Evolutionary conservation across 1,140 invertebrate species (phyloP), one percentile per base, ranked within the genome.

Genomic region (Drosophila arizonae): DNA sequence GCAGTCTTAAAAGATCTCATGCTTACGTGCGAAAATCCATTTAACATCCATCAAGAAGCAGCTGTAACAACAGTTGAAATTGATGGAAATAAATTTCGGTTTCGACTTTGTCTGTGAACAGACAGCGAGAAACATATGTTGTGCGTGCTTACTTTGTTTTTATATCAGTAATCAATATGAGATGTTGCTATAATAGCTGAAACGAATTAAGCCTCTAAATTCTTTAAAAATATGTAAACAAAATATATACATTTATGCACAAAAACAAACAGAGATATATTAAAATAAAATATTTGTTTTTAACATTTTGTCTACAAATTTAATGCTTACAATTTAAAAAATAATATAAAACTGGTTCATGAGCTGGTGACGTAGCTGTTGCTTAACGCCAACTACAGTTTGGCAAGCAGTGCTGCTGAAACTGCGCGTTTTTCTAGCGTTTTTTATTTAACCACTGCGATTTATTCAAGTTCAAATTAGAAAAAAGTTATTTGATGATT

Each of bases 1-100:
- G 13, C 58, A 51, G 33, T 45, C 70, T 71, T 50, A 68, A 63
- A 55, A 45, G 21, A 33, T 36, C 17, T 36, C 1, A 36, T 21
- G 33, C 24, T 24, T 11, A 46, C 36, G 55, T 43, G 50, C 61
- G 54, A 51, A 51, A 61, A 15, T 60, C 15, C 11, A 15, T 30
- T n/a, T 43, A 9, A 10, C 30, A 58, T 58, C 39, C 52, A 48
- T 48, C 43, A 48, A 21, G 52, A 30, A 11, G 10, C 36, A 56
- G 33, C 33, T 56, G 54, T 8, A 60, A 46, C 52, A 65, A 33
- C 39, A 57, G 45, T 10, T 43, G 51, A 55, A 57, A 28, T 13
- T 43, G 51, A 54, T 64, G 30, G 62, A 15, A 28, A 54, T 54
- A 45, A 45, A 64, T 45, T 64, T 45, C 9, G 36, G 9, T 24